These are phyloP conservation scores for Discoglossus pictus DNA, from an alignment of 2,797 vertebrate species.

Conservation along the genomic window DNA sequence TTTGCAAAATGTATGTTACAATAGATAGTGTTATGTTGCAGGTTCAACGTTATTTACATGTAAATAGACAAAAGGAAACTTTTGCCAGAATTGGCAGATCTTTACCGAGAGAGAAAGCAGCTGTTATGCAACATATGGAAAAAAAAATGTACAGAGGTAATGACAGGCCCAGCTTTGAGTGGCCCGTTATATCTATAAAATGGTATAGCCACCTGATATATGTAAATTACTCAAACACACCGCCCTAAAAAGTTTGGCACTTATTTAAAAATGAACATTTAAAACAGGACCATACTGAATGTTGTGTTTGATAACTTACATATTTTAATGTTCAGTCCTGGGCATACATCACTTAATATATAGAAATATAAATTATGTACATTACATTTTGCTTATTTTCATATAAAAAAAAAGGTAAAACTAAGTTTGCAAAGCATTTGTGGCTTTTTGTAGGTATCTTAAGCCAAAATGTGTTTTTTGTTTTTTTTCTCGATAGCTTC, in stretches of 20 bases:
- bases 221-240: constrained; percentile 63
- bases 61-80: constrained; percentile 90
- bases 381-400: constrained; percentile 99
- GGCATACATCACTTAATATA: constrained; percentile 96
- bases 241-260: constrained; percentile 73
- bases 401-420: constrained; percentile 94
- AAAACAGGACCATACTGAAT: constrained; percentile 81
- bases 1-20: constrained; percentile 98
- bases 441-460: constrained; percentile 99
- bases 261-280: constrained; percentile 68
- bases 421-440: constrained; percentile 99
- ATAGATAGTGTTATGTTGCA: constrained; percentile 99
- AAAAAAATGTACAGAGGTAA: constrained; percentile 93
- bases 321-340: constrained; percentile 82
- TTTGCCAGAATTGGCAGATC: constrained; percentile 88
- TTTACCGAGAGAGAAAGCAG: constrained; percentile 92
- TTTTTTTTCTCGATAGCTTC: constrained; percentile 85
- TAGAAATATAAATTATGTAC: constrained; percentile 91
- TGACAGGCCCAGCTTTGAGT: constrained; percentile 79
- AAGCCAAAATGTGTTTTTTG: constrained; percentile 98
- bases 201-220: constrained; percentile 59
- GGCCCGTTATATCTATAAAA: constrained; percentile 62
- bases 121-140: constrained; percentile 97
- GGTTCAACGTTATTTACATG: constrained; percentile 99
- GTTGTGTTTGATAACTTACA: constrained; percentile 79